Base-by-base conservation (phyloP, 2,888 invertebrate genomes). In the Linnaemya tessellans region DNA sequence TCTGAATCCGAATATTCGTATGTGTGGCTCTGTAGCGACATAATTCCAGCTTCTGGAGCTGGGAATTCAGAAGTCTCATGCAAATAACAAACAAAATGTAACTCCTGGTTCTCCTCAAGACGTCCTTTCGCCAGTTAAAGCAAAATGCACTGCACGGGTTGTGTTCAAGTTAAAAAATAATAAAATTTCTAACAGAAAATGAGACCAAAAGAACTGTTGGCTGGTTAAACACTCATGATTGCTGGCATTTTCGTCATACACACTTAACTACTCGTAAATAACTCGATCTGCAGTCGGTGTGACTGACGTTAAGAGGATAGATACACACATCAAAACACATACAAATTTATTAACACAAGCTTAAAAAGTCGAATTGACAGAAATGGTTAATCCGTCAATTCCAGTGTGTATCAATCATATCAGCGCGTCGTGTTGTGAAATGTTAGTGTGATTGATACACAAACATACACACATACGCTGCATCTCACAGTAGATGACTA, bases 311-410 rank as follows among this genome's bases (percentile, higher is more conserved):
- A 67, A 67, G n/a, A 30, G 20, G 35, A 15, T 5, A 35, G 35
- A 15, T 11, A 20, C 35, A 54, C 25, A 43, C 51, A 56, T 20
- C 8, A 18, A 20, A 13, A 35, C 35, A 30, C 49, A 49, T 49
- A 49, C 0, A 41, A 41, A 43, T 25, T n/a, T 70, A 25, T 70
- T 56, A 41, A 41, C 10, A 71, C 82, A 75, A 82, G 70, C 68
- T 56, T 22, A 56, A 81, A 71, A 77, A 71, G 22, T 67, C 38
- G 64, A 64, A 41, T 58, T 70, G 58, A 82, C 82, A 18, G 82
- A 85, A 85, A 82, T 75, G 85, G 82, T 81, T 85, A 85, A 85
- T 85, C 85, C 81, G 64, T 73, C 82, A 82, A 75, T 71, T 60
- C 85, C 79, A 79, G 70, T 85, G 67, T 70, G 64, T 73, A 35